Percentiles rank a stretch among this genome's conserved stretches.
phyloP scores from a whole-genome alignment of 2,113 vertebrate species.

The Amphilophus citrinellus region DNA sequence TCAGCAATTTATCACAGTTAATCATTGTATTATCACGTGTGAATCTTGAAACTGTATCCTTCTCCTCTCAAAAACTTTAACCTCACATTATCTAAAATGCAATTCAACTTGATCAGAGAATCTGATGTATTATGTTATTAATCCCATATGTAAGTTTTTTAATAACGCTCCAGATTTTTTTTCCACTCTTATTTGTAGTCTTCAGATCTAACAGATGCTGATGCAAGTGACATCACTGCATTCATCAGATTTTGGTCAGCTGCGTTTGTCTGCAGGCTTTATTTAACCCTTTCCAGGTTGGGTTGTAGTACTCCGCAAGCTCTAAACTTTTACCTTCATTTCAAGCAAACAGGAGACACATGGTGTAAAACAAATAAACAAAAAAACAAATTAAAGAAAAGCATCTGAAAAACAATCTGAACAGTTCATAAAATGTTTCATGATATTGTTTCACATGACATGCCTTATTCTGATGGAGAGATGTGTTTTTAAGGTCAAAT shows the following conservation, averaged over 20 bases:
- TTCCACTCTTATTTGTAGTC: background rate
- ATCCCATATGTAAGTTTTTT: background rate
- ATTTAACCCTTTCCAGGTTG: background rate
- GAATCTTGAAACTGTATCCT: background rate
- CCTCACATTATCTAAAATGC: background rate
- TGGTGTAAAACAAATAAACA: too few relatives aligned
- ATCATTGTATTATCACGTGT: background rate
- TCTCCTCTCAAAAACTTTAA: background rate
- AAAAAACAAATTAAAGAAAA: too few relatives aligned
- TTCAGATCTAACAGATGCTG: background rate
- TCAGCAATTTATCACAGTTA: background rate
- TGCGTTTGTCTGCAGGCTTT: background rate
- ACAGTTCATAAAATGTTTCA: background rate
- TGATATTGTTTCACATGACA: background rate
- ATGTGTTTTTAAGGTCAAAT: background rate
- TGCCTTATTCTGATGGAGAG: background rate
- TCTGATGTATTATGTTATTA: background rate
- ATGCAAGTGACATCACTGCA: background rate
- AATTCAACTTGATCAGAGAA: constrained; percentile 5
- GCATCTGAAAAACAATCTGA: background rate
- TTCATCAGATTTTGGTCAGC: background rate
- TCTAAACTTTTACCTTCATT: background rate
- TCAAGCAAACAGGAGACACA: background rate
- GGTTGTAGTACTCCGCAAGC: background rate
- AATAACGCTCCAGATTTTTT: background rate